These are phyloP conservation scores for Campoletis raptor DNA, from an alignment of 2,888 invertebrate genomes.

Conservation along the genomic window DNA sequence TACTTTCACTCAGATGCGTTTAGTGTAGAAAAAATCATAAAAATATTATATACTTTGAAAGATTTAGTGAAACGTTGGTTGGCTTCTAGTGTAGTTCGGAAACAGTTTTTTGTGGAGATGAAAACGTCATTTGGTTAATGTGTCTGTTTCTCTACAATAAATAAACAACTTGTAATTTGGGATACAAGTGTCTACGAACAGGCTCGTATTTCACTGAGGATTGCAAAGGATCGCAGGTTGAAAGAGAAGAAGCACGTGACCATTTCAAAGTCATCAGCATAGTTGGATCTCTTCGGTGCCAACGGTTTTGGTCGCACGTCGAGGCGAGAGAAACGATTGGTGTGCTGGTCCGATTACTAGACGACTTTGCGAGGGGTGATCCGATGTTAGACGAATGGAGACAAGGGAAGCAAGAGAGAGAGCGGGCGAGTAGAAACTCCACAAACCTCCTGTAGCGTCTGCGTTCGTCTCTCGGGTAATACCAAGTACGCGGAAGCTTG, in stretches of 20 bases:
- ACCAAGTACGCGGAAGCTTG: slow-evolving; percentile 47
- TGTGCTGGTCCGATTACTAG: slow-evolving; percentile 67
- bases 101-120: background rate
- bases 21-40: background rate
- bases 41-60: background rate
- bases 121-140: background rate
- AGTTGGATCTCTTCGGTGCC: slow-evolving; percentile 75
- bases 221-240: slow-evolving; percentile 5
- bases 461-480: slow-evolving; percentile 57
- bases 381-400: slow-evolving; percentile 50
- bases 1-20: background rate
- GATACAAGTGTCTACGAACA: background rate
- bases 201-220: background rate
- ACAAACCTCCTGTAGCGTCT: slow-evolving; percentile 36
- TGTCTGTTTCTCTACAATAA: background rate
- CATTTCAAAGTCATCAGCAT: slow-evolving; percentile 77
- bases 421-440: slow-evolving; percentile 14
- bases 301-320: slow-evolving; percentile 52
- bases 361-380: slow-evolving; percentile 35
- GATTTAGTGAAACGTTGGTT: background rate
- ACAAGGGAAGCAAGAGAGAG: background rate
- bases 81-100: background rate
- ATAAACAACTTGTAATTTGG: background rate
- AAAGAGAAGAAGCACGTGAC: slow-evolving; percentile 55
- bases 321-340: slow-evolving; percentile 69